Percentiles rank a stretch among this genome's conserved stretches.
These are phyloP conservation scores for Donacobius atricapilla DNA, from an alignment of 2,113 vertebrate species.

Conservation along the genomic window DNA sequence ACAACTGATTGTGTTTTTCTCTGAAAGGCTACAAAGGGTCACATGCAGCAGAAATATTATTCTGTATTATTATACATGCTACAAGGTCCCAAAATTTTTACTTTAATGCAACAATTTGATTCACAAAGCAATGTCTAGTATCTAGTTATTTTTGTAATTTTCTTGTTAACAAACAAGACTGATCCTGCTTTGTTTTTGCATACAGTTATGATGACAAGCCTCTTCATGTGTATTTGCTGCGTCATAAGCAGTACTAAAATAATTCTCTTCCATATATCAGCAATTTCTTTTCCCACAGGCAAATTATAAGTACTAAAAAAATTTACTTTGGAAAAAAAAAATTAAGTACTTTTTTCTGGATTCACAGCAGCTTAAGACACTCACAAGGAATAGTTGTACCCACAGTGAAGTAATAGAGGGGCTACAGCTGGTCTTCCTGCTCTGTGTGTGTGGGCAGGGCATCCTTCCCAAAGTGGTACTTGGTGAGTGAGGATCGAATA, in stretches of 20 bases:
- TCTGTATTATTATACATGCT: not conserved
- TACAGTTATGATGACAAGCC: not conserved
- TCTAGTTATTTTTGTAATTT: not conserved
- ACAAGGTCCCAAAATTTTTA: not conserved
- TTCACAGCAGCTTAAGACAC: not conserved
- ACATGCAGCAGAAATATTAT: not conserved
- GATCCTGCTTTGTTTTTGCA: not conserved
- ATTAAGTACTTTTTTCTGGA: not conserved
- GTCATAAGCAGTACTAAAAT: not conserved
- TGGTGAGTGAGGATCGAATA: not conserved
- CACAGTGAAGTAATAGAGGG: not conserved
- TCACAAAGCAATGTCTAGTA: not conserved
- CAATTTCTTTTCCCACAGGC: not conserved
- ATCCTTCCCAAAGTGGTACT: not conserved
- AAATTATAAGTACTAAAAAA: not conserved
- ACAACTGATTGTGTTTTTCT: not conserved
- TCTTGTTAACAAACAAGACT: not conserved
- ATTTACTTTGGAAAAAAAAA: not conserved
- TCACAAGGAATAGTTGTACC: not conserved
- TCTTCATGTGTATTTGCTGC: not conserved
- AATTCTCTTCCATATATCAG: not conserved
- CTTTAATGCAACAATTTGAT: not conserved
- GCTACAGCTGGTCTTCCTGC: not conserved
- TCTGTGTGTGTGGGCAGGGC: fast-evolving
- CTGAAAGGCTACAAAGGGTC: not conserved